These are phyloP conservation scores for Arbacia lixula DNA, from an alignment of 53 echinoderm and acorn worm species.

Conservation along the genomic window DNA sequence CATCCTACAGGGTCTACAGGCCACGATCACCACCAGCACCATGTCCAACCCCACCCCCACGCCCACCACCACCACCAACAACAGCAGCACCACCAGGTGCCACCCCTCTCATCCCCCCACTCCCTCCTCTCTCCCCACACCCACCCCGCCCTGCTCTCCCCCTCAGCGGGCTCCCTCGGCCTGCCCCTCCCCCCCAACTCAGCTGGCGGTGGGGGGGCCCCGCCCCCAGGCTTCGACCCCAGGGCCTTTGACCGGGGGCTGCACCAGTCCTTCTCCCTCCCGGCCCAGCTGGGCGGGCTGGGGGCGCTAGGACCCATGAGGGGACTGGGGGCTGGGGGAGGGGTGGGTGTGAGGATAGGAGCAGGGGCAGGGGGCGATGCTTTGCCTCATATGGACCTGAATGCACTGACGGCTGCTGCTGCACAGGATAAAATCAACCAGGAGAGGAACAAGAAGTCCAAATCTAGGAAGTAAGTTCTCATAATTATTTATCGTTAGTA, in stretches of 20 bases:
- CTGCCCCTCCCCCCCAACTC: slow-evolving; percentile 29
- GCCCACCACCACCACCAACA: not conserved
- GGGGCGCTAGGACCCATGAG: not conserved
- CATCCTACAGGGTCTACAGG: slow-evolving; percentile 12
- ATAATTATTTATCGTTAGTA: too few species aligned
- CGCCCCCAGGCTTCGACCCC: slow-evolving; percentile 26
- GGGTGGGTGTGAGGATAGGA: not conserved
- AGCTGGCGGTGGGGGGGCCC: too few species aligned
- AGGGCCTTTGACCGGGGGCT: slow-evolving; percentile 29
- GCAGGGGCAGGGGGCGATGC: not conserved
- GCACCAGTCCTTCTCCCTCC: not conserved
- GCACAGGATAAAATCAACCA: slow-evolving; percentile 42
- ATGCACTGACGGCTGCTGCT: slow-evolving; percentile 26
- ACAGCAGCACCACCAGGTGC: not conserved
- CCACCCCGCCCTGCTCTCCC: slow-evolving; percentile 52
- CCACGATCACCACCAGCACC: slow-evolving; percentile 2
- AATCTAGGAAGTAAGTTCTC: slow-evolving; percentile 54
- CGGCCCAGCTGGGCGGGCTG: not conserved
- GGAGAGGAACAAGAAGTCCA: slow-evolving; percentile 18
- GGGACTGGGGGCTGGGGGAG: slow-evolving; percentile 11
- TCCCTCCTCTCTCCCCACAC: slow-evolving; percentile 15
- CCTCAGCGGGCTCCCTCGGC: slow-evolving; percentile 15
- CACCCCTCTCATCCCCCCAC: slow-evolving; percentile 23
- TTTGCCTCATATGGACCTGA: slow-evolving; percentile 39
- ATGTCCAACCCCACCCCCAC: too few species aligned